These are phyloP conservation scores for Columba guinea DNA, from an alignment of 2,797 vertebrate species.

Conservation along the genomic window DNA sequence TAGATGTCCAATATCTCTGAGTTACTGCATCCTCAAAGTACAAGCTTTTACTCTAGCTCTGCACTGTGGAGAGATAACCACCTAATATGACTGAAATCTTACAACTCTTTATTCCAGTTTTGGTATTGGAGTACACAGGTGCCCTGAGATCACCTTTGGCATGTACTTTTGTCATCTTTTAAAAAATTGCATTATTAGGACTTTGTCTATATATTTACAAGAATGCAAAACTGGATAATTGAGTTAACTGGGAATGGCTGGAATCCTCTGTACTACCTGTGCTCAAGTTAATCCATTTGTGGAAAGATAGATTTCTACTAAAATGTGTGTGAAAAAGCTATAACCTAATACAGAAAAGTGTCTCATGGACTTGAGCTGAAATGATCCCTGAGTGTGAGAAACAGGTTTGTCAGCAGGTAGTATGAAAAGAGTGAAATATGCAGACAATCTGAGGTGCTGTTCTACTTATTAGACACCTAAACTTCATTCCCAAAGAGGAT, in stretches of 20 bases:
- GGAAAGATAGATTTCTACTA: not conserved
- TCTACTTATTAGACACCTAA: not conserved
- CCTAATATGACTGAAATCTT: rapidly evolving
- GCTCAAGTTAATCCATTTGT: not conserved
- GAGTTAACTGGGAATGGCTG: not conserved
- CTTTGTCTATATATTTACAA: not conserved
- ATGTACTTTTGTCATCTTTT: not conserved
- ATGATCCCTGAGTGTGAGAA: not conserved
- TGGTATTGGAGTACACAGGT: not conserved
- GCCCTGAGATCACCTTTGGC: not conserved
- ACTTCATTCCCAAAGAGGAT: not conserved
- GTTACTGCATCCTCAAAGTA: not conserved
- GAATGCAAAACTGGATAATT: not conserved
- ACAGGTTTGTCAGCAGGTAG: not conserved
- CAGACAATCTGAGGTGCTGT: not conserved
- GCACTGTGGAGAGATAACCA: not conserved
- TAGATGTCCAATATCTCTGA: rapidly evolving
- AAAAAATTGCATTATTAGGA: not conserved
- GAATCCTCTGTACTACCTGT: not conserved
- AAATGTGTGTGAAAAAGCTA: not conserved
- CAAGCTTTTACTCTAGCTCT: not conserved
- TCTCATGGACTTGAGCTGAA: not conserved
- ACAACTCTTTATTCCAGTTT: not conserved
- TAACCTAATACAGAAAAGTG: not conserved
- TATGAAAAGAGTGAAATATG: not conserved